Evolutionary conservation across 1,140 invertebrate species (phyloP).

Genomic region (Zaprionus kolodkinae): DNA sequence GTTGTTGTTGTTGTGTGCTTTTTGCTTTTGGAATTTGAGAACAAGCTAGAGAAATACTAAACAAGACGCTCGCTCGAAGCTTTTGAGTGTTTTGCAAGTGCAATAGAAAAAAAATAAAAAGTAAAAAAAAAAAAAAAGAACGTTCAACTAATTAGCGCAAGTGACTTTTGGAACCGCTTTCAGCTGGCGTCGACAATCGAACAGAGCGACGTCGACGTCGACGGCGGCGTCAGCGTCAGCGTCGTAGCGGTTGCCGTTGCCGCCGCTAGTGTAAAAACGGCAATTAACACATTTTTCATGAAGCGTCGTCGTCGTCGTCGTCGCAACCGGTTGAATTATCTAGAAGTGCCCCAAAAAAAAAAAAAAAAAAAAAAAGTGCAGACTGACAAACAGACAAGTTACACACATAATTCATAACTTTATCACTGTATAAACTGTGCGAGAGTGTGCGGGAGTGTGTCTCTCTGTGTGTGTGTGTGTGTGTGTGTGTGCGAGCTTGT

Average conservation of each 20-base stretch:
- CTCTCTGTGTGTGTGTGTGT: neutral
- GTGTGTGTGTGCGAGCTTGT: conserved; percentile 40
- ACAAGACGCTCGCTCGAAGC: conserved; percentile 39
- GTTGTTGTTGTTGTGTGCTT: conserved; percentile 21
- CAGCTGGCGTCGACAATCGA: conserved; percentile 29
- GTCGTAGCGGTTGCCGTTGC: conserved; percentile 17
- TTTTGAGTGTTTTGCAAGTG: conserved; percentile 61
- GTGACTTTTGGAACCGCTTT: conserved; percentile 74
- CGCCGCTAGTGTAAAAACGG: conserved; percentile 33
- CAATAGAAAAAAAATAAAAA: conserved; percentile 33
- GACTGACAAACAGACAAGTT: conserved; percentile 37
- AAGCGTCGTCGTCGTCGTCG: conserved; percentile 8
- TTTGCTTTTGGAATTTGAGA: conserved; percentile 46
- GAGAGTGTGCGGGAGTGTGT: no score
- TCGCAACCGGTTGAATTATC: conserved; percentile 63
- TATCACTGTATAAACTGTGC: conserved; percentile 18
- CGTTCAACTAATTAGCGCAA: conserved; percentile 80
- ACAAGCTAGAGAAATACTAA: conserved; percentile 33
- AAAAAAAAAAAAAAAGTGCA: conserved; percentile 22
- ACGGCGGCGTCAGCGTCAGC: conserved; percentile 12
- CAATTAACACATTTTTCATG: conserved; percentile 73
- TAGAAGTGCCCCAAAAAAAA: conserved; percentile 17
- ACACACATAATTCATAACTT: conserved; percentile 68
- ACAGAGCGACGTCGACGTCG: conserved; percentile 1
- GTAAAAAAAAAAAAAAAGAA: conserved; percentile 38